phyloP scores from a whole-genome alignment of 2,113 vertebrate genomes.

The Atlantisia rogersi region DNA sequence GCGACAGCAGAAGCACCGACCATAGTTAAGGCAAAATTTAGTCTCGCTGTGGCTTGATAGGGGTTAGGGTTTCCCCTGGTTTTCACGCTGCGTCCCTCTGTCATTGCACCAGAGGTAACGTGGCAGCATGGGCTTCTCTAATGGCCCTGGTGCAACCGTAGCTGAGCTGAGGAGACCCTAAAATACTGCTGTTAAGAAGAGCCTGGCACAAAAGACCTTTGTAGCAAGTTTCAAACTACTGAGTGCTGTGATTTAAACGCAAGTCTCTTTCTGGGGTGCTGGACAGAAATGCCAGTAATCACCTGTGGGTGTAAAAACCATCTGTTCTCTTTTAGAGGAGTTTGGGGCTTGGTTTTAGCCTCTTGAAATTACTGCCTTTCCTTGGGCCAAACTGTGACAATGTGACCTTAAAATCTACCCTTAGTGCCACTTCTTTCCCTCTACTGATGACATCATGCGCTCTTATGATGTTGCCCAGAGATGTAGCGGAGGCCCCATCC shows the following conservation, averaged over 20 bases:
- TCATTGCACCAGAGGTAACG: rapidly evolving
- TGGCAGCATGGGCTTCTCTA: background rate
- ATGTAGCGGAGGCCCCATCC: too few relatives aligned
- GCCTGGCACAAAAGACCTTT: background rate
- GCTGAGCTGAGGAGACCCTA: background rate
- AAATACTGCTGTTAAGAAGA: background rate
- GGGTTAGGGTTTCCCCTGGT: conserved; percentile 14
- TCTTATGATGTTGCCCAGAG: background rate
- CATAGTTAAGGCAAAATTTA: conserved; percentile 33
- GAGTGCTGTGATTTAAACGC: background rate
- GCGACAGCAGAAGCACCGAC: background rate
- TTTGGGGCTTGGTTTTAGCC: background rate
- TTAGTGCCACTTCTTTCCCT: background rate
- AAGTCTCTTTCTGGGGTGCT: background rate
- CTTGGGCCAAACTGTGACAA: background rate
- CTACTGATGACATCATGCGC: background rate
- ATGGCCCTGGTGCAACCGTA: background rate
- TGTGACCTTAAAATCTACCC: background rate
- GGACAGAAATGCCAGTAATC: background rate
- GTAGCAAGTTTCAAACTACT: background rate
- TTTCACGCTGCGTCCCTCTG: background rate
- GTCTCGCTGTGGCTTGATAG: background rate
- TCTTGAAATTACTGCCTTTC: background rate
- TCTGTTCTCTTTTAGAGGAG: background rate
- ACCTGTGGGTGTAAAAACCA: background rate